A percentile compares a stretch with the other conserved stretches of the same genome.
Conservation (phyloP, 2,113 vertebrate species). For the Thermophis baileyi region DNA sequence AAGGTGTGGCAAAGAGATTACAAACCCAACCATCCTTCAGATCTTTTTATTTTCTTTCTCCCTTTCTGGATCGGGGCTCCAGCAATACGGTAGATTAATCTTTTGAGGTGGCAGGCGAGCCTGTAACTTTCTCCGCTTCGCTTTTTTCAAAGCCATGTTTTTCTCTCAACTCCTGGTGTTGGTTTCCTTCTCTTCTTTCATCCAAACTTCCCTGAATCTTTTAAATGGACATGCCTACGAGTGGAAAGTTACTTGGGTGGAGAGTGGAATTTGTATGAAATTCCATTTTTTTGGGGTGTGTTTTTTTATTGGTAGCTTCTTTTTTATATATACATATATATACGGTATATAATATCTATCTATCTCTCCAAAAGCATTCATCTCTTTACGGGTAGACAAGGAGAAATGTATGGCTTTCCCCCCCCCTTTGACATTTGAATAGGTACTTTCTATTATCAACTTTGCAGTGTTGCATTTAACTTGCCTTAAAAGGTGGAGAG, state of each 20-base stretch:
- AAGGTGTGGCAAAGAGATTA: not conserved
- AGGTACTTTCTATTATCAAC: slow-evolving; percentile 43
- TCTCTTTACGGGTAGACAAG: not conserved
- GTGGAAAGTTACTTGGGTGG: not conserved
- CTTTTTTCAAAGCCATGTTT: too few species aligned
- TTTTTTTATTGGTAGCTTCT: not conserved
- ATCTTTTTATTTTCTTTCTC: not conserved
- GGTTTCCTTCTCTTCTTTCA: too few species aligned
- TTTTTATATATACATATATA: not conserved
- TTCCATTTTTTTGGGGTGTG: not conserved
- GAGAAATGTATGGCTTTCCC: not conserved
- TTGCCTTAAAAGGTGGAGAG: slow-evolving; percentile 80
- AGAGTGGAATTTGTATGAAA: not conserved
- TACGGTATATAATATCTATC: not conserved
- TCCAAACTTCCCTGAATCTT: too few species aligned
- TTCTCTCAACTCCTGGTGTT: too few species aligned
- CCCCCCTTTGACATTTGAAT: not conserved
- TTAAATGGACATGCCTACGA: not conserved
- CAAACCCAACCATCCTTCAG: not conserved
- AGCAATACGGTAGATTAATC: too few species aligned
- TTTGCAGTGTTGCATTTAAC: slow-evolving; percentile 57
- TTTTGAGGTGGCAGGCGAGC: too few species aligned
- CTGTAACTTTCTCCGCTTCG: too few species aligned
- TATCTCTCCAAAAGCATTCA: not conserved
- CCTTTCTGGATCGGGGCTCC: too few species aligned